Evolutionary conservation across 2,888 invertebrate genomes (phyloP).

Genomic region (Orchesella flavescens): DNA sequence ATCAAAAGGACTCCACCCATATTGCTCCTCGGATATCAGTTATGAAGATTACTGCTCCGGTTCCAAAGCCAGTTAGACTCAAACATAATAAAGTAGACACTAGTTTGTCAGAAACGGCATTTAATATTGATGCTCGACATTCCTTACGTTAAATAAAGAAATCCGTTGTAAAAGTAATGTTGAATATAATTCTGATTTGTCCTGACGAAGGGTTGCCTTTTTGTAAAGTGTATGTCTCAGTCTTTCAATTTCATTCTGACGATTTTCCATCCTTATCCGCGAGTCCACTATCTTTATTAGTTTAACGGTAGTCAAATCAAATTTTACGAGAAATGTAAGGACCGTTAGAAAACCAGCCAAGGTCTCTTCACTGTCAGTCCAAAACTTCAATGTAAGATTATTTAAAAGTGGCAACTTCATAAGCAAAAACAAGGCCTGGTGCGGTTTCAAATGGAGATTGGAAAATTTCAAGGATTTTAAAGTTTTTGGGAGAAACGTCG

Average conservation of each 20-base stretch:
- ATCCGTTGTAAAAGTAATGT: conserved; percentile 10
- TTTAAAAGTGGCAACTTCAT: conserved; percentile 50
- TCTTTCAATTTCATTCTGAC: conserved; percentile 20
- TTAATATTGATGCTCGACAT: background rate
- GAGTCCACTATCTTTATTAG: conserved; percentile 35
- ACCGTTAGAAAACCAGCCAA: conserved; percentile 44
- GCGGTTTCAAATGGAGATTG: conserved; percentile 48
- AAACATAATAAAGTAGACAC: background rate
- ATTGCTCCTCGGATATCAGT: conserved; percentile 28
- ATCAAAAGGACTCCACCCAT: background rate
- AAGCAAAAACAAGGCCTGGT: conserved; percentile 59
- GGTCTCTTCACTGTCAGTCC: conserved; percentile 45
- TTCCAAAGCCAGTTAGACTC: background rate
- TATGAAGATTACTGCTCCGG: background rate
- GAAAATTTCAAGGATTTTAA: conserved; percentile 48
- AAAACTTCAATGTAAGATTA: conserved; percentile 39
- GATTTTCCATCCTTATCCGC: conserved; percentile 56
- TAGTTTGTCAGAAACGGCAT: background rate
- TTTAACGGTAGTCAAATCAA: conserved; percentile 50
- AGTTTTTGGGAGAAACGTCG: conserved; percentile 41
- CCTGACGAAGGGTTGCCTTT: conserved; percentile 3
- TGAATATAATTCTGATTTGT: conserved; percentile 37
- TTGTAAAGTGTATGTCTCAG: conserved; percentile 35
- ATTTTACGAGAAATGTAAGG: conserved; percentile 57
- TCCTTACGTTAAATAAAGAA: background rate